Percentiles rank a stretch among this genome's conserved stretches.
Conservation (phyloP, 2,797 vertebrate species). For the Fistularia commersonii region DNA sequence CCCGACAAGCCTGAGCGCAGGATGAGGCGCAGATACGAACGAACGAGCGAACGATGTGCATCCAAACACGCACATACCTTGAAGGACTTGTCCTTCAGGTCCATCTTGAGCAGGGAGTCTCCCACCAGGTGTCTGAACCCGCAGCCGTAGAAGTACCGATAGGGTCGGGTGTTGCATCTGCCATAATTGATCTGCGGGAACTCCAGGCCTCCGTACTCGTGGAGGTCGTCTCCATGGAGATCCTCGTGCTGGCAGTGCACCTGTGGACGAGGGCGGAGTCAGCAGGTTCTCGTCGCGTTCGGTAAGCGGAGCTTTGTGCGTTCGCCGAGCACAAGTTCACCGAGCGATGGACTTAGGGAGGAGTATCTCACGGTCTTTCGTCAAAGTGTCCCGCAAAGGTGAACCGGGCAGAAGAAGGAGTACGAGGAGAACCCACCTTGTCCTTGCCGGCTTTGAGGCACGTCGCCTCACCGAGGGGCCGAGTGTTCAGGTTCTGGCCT, state of each 20-base stretch:
- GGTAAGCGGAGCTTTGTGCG: conserved; percentile 1
- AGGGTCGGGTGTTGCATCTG: conserved; percentile 75
- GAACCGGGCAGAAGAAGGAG: too few relatives aligned
- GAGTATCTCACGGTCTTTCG: too few relatives aligned
- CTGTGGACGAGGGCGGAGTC: conserved; percentile 60
- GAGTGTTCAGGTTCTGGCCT: conserved; percentile 79
- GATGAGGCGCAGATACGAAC: too few relatives aligned
- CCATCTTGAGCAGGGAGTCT: conserved; percentile 89
- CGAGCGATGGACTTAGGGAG: too few relatives aligned
- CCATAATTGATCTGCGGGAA: conserved; percentile 93
- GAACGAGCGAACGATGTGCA: too few relatives aligned
- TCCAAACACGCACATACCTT: conserved; percentile 81
- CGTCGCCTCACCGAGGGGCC: conserved; percentile 74
- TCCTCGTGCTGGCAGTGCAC: conserved; percentile 86
- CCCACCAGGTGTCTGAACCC: conserved; percentile 87
- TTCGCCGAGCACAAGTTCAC: not conserved
- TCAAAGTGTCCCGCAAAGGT: too few relatives aligned
- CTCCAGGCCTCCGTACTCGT: conserved; percentile 83
- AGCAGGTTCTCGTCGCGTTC: not conserved
- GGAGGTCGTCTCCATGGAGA: conserved; percentile 80
- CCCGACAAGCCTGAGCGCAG: too few relatives aligned
- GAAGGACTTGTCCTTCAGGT: conserved; percentile 83
- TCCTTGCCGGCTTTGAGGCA: conserved; percentile 76
- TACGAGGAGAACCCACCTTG: conserved; percentile 34
- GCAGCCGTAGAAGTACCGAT: conserved; percentile 89